Percentiles rank a stretch among this genome's conserved stretches.
Conservation (phyloP, 2,113 vertebrate species). For the Enhydra lutris region DNA sequence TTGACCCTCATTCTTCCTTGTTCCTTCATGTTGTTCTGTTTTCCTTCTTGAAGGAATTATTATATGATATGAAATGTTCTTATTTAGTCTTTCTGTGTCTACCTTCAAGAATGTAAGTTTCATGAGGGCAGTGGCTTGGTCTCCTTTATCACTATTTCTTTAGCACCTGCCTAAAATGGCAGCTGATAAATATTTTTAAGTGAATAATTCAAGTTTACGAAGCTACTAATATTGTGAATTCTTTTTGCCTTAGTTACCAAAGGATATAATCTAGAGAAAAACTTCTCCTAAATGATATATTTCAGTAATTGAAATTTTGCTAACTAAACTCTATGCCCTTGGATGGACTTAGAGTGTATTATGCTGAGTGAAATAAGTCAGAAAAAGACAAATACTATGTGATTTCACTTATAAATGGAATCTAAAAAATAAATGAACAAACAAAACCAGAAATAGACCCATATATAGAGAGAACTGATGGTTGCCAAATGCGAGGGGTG, state of each 20-base stretch:
- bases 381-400: not conserved
- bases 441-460: not conserved
- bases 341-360: not conserved
- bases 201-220: slow-evolving; percentile 4
- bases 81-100: not conserved
- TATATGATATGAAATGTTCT: not conserved
- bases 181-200: not conserved
- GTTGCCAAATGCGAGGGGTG: not conserved
- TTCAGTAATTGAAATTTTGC: not conserved
- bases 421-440: not conserved
- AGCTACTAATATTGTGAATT: not conserved
- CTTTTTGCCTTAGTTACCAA: not conserved
- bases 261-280: not conserved
- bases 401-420: not conserved
- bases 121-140: not conserved
- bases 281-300: not conserved
- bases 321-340: not conserved
- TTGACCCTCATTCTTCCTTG: not conserved
- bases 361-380: not conserved
- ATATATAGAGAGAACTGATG: not conserved
- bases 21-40: not conserved
- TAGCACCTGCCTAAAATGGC: not conserved
- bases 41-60: not conserved
- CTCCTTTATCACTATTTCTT: not conserved
- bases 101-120: not conserved